These are phyloP conservation scores for Stegophylla sp. DNA, from an alignment of 2,888 invertebrate genomes.

Conservation along the genomic window DNA sequence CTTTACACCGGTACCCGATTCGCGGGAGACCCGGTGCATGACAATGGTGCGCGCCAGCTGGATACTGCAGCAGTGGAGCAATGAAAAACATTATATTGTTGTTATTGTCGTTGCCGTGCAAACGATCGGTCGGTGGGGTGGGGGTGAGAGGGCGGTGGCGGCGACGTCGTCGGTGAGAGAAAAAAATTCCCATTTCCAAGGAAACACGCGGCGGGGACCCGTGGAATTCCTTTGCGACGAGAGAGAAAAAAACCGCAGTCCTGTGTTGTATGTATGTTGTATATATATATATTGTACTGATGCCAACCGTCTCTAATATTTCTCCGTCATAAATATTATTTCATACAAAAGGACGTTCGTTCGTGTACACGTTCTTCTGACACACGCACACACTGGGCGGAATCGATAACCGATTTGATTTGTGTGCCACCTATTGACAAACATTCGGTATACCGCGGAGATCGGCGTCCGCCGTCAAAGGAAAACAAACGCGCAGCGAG, in stretches of 20 bases:
- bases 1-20: slow-evolving; percentile 23
- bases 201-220: slow-evolving; percentile 55
- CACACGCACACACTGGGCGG: background rate
- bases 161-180: background rate
- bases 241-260: slow-evolving; percentile 36
- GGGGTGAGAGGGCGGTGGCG: background rate
- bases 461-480: background rate
- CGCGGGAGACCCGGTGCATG: slow-evolving; percentile 48
- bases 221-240: slow-evolving; percentile 45
- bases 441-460: background rate
- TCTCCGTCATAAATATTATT: background rate
- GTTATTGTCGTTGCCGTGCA: slow-evolving; percentile 35
- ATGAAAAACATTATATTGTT: slow-evolving; percentile 50
- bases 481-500: background rate
- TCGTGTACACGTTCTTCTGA: background rate
- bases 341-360: slow-evolving; percentile 2
- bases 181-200: slow-evolving; percentile 57
- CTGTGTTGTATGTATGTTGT: background rate
- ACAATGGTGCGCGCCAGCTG: slow-evolving; percentile 55
- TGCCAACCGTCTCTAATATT: background rate
- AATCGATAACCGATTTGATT: slow-evolving; percentile 53
- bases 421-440: slow-evolving; percentile 3
- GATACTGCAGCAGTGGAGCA: slow-evolving; percentile 43
- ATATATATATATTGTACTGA: background rate
- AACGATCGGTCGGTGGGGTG: background rate